A percentile compares a stretch with the other conserved stretches of the same genome.
These are phyloP conservation scores for Saccostrea echinata DNA, from an alignment of 1,140 invertebrate species.

Conservation along the genomic window DNA sequence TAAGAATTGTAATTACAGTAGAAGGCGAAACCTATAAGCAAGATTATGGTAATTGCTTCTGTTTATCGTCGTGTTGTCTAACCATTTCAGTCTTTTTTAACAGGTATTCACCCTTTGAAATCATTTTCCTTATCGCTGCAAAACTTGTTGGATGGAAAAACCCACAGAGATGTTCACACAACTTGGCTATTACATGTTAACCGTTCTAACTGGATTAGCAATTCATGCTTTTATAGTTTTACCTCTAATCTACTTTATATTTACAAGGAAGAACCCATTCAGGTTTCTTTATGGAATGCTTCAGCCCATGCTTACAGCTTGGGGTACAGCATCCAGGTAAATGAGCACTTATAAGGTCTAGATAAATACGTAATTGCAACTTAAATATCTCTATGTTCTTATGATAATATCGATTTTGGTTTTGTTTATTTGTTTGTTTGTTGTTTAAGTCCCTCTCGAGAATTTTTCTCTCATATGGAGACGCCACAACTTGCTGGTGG, in stretches of 20 bases:
- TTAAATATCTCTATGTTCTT: too few species aligned
- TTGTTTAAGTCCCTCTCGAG: too few species aligned
- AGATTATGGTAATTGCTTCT: too few species aligned
- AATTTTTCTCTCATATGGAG: too few species aligned
- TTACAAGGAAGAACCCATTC: slow-evolving; percentile 76
- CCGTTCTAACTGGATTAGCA: slow-evolving; percentile 74
- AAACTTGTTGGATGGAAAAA: slow-evolving; percentile 93
- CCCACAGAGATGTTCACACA: slow-evolving; percentile 65
- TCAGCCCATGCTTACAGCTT: slow-evolving; percentile 77
- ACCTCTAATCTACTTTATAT: slow-evolving; percentile 75
- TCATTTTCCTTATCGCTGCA: slow-evolving; percentile 92
- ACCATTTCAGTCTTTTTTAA: background rate
- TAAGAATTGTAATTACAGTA: too few species aligned
- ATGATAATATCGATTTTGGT: too few species aligned
- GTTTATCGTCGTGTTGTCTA: too few species aligned
- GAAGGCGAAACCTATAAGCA: too few species aligned
- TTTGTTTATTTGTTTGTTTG: too few species aligned
- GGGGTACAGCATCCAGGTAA: slow-evolving; percentile 79
- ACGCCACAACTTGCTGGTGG: too few species aligned
- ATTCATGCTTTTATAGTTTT: slow-evolving; percentile 77
- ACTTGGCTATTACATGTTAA: slow-evolving; percentile 76
- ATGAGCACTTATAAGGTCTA: too few species aligned
- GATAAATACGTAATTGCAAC: too few species aligned
- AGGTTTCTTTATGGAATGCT: slow-evolving; percentile 70
- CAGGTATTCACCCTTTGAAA: slow-evolving; percentile 93